phyloP scores from a whole-genome alignment of 92 coral and sea anemone species.

The Metridium senile region DNA sequence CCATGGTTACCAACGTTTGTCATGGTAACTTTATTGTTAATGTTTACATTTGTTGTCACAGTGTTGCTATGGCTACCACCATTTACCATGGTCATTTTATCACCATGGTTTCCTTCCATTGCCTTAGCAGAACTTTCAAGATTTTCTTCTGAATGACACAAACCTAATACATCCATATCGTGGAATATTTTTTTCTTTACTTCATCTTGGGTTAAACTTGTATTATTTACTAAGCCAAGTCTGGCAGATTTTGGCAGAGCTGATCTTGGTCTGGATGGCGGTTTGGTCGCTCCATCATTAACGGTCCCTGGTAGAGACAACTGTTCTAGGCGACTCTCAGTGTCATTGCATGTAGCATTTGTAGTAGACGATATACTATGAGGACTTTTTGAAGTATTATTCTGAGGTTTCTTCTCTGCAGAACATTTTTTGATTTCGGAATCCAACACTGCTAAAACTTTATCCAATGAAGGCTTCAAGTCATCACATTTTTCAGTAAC shows the following conservation, averaged over 20 bases:
- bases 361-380: conserved; percentile 22
- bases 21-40: neutral
- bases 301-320: conserved; percentile 5
- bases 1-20: neutral
- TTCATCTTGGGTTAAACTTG: conserved; percentile 36
- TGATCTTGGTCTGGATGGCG: conserved; percentile 9
- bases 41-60: neutral
- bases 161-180: conserved; percentile 66
- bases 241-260: conserved; percentile 29
- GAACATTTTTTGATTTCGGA: conserved; percentile 56
- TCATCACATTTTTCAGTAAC: conserved; percentile 46
- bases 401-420: conserved; percentile 16
- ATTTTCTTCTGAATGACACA: conserved; percentile 35
- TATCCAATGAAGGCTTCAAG: conserved; percentile 73
- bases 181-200: conserved; percentile 49
- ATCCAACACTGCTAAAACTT: conserved; percentile 66
- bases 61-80: neutral
- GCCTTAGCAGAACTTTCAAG: neutral
- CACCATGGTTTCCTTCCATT: neutral
- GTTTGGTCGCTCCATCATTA: neutral
- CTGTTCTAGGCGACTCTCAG: conserved; percentile 1
- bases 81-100: neutral
- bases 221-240: conserved; percentile 16
- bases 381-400: neutral
- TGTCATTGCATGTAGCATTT: conserved; percentile 14